Percentiles rank a stretch among this genome's conserved stretches.
These are phyloP conservation scores for Phortica okadai DNA, from an alignment of 2,888 invertebrate species.

Conservation along the genomic window DNA sequence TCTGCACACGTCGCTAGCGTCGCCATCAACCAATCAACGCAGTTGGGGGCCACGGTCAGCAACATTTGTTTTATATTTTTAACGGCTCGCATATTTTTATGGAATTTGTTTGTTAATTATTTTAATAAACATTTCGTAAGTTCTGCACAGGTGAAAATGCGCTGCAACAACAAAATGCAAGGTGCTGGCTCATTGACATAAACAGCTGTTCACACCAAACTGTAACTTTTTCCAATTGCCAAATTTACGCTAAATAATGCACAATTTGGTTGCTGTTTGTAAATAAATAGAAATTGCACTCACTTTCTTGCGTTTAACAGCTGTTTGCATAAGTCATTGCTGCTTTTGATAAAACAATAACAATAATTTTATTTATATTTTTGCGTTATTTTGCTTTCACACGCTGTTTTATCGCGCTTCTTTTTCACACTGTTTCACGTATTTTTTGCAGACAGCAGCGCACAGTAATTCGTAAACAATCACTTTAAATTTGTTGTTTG, in stretches of 20 bases:
- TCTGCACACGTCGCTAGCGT: not conserved
- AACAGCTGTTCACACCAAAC: constrained; percentile 7
- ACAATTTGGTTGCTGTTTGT: not conserved
- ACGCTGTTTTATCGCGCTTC: constrained; percentile 54
- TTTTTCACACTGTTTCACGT: constrained; percentile 34
- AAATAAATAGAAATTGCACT: constrained; percentile 1
- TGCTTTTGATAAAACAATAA: not conserved
- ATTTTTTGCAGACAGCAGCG: constrained; percentile 17
- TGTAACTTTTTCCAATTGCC: not conserved
- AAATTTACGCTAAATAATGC: not conserved
- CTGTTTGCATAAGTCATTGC: not conserved
- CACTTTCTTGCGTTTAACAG: not conserved
- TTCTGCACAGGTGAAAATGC: not conserved
- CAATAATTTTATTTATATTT: constrained; percentile 64
- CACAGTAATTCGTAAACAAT: constrained; percentile 11
- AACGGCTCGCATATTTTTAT: too few relatives aligned
- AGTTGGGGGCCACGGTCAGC: not conserved
- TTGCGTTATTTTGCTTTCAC: constrained; percentile 45
- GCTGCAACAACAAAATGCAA: not conserved
- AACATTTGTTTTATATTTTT: not conserved
- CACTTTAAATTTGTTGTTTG: not conserved
- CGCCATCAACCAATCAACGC: not conserved
- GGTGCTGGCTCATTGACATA: not conserved
- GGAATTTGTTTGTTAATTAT: too few relatives aligned
- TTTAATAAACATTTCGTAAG: too few relatives aligned